phyloP scores from a whole-genome alignment of 2,888 invertebrate genomes.

The Clusia tigrina region DNA sequence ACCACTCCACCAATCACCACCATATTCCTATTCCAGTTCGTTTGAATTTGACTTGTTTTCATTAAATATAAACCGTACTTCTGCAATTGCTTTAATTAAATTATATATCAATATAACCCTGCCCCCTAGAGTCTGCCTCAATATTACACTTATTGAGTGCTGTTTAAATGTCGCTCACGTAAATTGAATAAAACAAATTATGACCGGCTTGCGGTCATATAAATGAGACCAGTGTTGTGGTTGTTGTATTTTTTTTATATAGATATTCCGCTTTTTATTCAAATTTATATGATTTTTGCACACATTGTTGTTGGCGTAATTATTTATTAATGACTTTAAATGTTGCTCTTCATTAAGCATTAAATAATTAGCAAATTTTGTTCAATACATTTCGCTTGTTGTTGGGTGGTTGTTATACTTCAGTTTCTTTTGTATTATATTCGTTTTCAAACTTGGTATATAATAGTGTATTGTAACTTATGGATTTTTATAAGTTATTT shows the following conservation, averaged over 20 bases:
- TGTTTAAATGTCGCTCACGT: slow-evolving; percentile 35
- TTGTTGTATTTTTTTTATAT: slow-evolving; percentile 39
- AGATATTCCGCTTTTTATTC: slow-evolving; percentile 38
- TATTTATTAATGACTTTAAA: slow-evolving; percentile 18
- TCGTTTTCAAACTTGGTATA: slow-evolving; percentile 43
- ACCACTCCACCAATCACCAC: too few species aligned
- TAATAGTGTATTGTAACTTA: slow-evolving; percentile 49
- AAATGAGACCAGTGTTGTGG: slow-evolving; percentile 23
- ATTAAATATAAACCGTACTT: too few species aligned
- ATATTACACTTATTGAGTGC: neutral
- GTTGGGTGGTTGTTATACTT: slow-evolving; percentile 12
- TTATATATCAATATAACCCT: too few species aligned
- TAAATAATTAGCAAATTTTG: slow-evolving; percentile 21
- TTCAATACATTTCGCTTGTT: slow-evolving; percentile 21
- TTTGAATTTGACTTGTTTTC: too few species aligned
- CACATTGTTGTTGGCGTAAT: slow-evolving; percentile 9
- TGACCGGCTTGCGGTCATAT: slow-evolving; percentile 22
- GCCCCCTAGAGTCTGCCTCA: neutral
- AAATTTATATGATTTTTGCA: neutral
- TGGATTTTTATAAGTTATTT: slow-evolving; percentile 16
- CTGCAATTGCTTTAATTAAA: too few species aligned
- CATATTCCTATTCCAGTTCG: too few species aligned
- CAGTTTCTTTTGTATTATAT: slow-evolving; percentile 30
- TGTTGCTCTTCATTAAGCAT: slow-evolving; percentile 11
- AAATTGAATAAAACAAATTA: slow-evolving; percentile 30